phyloP scores from a whole-genome alignment of 2,888 invertebrate species.

The Phlogophora meticulosa region DNA sequence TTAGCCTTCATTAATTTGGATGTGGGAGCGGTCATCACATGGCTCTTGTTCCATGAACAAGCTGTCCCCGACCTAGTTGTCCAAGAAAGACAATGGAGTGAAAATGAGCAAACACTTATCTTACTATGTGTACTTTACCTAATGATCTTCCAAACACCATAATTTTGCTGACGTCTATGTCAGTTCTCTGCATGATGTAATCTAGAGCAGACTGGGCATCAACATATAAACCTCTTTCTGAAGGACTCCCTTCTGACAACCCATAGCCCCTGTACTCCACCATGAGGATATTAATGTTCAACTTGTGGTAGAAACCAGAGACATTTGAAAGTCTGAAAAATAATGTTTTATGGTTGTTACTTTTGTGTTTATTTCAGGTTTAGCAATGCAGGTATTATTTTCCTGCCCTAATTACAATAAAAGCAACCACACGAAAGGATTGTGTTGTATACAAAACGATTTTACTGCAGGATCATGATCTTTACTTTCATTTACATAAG shows the following conservation, averaged over 20 bases:
- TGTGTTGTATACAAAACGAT: no score
- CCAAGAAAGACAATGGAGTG: background rate
- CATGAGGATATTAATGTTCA: slow-evolving; percentile 96
- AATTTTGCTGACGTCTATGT: slow-evolving; percentile 96
- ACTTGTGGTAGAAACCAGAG: slow-evolving; percentile 95
- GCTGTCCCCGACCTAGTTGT: background rate
- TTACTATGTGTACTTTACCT: slow-evolving; percentile 86
- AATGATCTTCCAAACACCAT: slow-evolving; percentile 97
- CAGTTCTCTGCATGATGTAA: slow-evolving; percentile 95
- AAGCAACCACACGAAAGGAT: no score
- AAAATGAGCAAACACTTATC: slow-evolving; percentile 6
- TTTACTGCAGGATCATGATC: no score
- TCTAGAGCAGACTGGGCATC: slow-evolving; percentile 97
- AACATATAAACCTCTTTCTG: slow-evolving; percentile 96
- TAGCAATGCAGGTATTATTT: background rate
- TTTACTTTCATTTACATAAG: no score
- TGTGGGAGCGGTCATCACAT: background rate
- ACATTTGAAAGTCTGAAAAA: slow-evolving; percentile 95
- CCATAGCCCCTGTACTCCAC: slow-evolving; percentile 99
- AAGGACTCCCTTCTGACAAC: slow-evolving; percentile 96
- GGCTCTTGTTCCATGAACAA: background rate
- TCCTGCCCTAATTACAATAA: no score
- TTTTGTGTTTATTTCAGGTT: background rate
- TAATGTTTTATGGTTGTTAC: background rate
- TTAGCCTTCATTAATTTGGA: background rate